These are phyloP conservation scores for Cloeon dipterum DNA, from an alignment of 2,888 invertebrate species.

Conservation along the genomic window DNA sequence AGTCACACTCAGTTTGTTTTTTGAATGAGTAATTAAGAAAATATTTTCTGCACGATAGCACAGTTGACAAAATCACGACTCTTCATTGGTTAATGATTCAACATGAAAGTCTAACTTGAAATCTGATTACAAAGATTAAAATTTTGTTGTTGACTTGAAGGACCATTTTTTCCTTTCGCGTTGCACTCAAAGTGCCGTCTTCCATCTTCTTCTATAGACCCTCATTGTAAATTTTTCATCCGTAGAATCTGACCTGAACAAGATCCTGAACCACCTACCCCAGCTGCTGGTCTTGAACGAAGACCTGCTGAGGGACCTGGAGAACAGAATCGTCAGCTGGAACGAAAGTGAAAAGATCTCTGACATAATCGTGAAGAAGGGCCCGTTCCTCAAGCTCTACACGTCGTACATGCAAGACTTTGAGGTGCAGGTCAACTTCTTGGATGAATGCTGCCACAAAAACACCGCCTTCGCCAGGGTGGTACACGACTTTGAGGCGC, in stretches of 20 bases:
- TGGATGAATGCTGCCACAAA: constrained; percentile 24
- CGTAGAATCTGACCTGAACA: constrained; percentile 20
- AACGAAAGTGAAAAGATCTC: constrained; percentile 19
- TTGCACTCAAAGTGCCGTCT: too few species aligned
- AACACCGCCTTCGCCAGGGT: constrained; percentile 22
- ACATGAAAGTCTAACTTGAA: too few species aligned
- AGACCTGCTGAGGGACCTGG: constrained; percentile 24
- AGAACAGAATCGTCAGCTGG: constrained; percentile 23
- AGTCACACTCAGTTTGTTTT: too few species aligned
- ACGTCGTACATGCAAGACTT: constrained; percentile 28
- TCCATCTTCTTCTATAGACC: too few species aligned
- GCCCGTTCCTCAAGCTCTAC: constrained; percentile 32
- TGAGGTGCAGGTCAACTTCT: constrained; percentile 20
- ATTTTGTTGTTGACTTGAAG: too few species aligned
- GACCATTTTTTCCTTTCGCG: too few species aligned
- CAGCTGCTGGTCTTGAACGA: constrained; percentile 26
- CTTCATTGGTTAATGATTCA: too few species aligned
- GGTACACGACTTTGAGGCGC: constrained; percentile 23
- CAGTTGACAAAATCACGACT: too few species aligned
- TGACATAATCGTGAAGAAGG: constrained; percentile 29
- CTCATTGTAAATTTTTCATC: too few species aligned
- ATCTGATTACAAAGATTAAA: too few species aligned
- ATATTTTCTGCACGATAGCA: too few species aligned
- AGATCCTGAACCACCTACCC: constrained; percentile 25
- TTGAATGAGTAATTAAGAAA: too few species aligned